phyloP scores from a whole-genome alignment of 1,140 invertebrate genomes.

The Drosophila arizonae region DNA sequence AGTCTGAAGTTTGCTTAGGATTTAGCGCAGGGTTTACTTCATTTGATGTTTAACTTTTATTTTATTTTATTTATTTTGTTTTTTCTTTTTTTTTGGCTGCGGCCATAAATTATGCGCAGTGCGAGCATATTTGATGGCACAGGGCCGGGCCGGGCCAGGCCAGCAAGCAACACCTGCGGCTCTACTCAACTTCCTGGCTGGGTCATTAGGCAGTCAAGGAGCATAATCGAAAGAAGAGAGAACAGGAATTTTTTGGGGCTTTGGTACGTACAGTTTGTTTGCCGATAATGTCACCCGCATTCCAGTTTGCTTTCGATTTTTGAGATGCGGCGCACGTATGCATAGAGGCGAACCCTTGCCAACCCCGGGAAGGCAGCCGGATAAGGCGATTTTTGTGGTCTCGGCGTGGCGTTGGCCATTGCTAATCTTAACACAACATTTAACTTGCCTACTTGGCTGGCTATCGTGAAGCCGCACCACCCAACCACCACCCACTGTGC shows the following conservation, averaged over 20 bases:
- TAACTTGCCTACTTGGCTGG: slow-evolving; percentile 56
- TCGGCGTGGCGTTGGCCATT: slow-evolving; percentile 43
- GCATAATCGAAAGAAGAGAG: slow-evolving; percentile 41
- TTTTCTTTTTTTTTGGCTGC: neutral
- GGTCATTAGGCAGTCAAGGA: slow-evolving; percentile 72
- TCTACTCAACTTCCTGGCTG: slow-evolving; percentile 47
- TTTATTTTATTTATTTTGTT: neutral
- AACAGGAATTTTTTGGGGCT: slow-evolving; percentile 32
- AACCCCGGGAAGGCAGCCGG: slow-evolving; percentile 14
- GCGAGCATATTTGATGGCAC: slow-evolving; percentile 65
- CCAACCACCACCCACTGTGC: slow-evolving; percentile 9
- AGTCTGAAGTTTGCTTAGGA: slow-evolving; percentile 61
- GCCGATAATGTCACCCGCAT: slow-evolving; percentile 70
- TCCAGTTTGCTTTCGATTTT: slow-evolving; percentile 37
- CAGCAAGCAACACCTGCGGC: slow-evolving; percentile 58
- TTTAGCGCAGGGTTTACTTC: slow-evolving; percentile 49
- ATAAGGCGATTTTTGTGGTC: slow-evolving; percentile 75
- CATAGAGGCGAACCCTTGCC: slow-evolving; percentile 52
- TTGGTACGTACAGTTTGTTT: slow-evolving; percentile 28
- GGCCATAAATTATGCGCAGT: slow-evolving; percentile 76
- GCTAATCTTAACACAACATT: slow-evolving; percentile 81
- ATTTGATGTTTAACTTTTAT: slow-evolving; percentile 10
- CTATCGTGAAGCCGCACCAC: slow-evolving; percentile 53
- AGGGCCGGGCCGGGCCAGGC: neutral
- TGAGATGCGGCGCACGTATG: slow-evolving; percentile 62